Conservation (phyloP, 2,888 invertebrate species). For the Drosophila ezoana region DNA sequence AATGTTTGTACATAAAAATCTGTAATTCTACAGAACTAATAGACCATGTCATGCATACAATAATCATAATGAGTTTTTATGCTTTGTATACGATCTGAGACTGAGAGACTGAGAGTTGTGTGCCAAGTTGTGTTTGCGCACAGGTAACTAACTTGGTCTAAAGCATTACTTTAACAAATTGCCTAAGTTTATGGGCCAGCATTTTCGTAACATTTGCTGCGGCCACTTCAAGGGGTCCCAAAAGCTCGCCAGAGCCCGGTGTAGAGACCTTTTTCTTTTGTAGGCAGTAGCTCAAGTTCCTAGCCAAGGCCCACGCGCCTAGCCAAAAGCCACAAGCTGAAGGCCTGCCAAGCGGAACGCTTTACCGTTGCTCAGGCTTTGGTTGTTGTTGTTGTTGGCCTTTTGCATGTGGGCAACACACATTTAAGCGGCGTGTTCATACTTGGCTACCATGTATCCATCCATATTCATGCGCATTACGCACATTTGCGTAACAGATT, state of each 20-base stretch:
- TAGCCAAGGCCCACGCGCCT: slow-evolving; percentile 73
- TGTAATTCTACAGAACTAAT: slow-evolving; percentile 4
- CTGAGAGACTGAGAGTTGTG: background rate
- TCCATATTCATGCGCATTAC: slow-evolving; percentile 75
- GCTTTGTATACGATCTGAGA: background rate
- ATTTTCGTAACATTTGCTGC: slow-evolving; percentile 61
- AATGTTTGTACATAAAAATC: slow-evolving; percentile 1
- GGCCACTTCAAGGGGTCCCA: slow-evolving; percentile 60
- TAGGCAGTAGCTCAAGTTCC: slow-evolving; percentile 73
- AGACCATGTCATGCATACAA: slow-evolving; percentile 9
- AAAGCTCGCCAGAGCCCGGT: slow-evolving; percentile 14
- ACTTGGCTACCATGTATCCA: slow-evolving; percentile 50
- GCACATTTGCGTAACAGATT: slow-evolving; percentile 80
- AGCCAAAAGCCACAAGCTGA: slow-evolving; percentile 30
- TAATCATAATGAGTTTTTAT: slow-evolving; percentile 11
- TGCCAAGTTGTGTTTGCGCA: slow-evolving; percentile 10
- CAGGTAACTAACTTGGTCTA: slow-evolving; percentile 45
- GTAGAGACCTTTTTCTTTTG: slow-evolving; percentile 37
- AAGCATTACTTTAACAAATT: slow-evolving; percentile 46
- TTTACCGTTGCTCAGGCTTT: slow-evolving; percentile 53
- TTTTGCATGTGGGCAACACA: slow-evolving; percentile 51
- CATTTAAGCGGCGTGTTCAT: slow-evolving; percentile 22
- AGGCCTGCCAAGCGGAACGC: slow-evolving; percentile 65
- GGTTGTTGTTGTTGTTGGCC: slow-evolving; percentile 17
- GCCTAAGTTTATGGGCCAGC: slow-evolving; percentile 63